Evolutionary conservation across 2,888 invertebrate genomes (phyloP).

Genomic region (Slavum lentiscoides): DNA sequence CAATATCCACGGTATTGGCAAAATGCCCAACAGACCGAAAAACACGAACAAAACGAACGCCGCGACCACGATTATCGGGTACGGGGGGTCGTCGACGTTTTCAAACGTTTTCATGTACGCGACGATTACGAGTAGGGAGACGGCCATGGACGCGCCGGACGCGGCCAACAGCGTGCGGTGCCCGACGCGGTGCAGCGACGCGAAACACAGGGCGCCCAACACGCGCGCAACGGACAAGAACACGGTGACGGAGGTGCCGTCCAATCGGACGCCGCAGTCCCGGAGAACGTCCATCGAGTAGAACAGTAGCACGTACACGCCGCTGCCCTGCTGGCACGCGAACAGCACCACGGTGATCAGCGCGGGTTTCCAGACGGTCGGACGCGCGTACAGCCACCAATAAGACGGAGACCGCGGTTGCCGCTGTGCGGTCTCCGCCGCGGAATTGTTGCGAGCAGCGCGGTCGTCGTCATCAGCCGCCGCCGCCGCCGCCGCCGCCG

Average conservation of each 20-base stretch:
- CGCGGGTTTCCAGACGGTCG: not conserved
- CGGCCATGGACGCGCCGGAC: too few relatives aligned
- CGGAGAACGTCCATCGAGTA: slow-evolving; percentile 34
- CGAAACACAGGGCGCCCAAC: not conserved
- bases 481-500: too few relatives aligned
- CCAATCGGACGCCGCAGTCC: not conserved
- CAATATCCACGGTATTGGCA: slow-evolving; percentile 44
- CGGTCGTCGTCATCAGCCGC: too few relatives aligned
- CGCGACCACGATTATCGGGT: not conserved
- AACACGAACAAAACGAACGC: slow-evolving; percentile 31
- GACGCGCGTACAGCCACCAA: too few relatives aligned
- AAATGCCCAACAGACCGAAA: slow-evolving; percentile 23
- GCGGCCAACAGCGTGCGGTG: slow-evolving; percentile 4
- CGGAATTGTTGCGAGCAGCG: too few relatives aligned
- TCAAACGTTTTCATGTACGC: slow-evolving; percentile 4
- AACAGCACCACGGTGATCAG: not conserved
- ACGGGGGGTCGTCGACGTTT: not conserved
- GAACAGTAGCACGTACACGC: slow-evolving; percentile 43
- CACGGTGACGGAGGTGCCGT: not conserved
- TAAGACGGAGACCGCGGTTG: too few relatives aligned
- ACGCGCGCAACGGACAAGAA: not conserved
- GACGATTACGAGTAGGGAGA: slow-evolving; percentile 26
- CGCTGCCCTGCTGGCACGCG: slow-evolving; percentile 43
- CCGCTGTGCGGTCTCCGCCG: too few relatives aligned
- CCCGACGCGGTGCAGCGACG: slow-evolving; percentile 1